A percentile compares a stretch with the other conserved stretches of the same genome.
phyloP scores from a whole-genome alignment of 2,888 invertebrate genomes.

The Hydrotaea diabolus region DNA sequence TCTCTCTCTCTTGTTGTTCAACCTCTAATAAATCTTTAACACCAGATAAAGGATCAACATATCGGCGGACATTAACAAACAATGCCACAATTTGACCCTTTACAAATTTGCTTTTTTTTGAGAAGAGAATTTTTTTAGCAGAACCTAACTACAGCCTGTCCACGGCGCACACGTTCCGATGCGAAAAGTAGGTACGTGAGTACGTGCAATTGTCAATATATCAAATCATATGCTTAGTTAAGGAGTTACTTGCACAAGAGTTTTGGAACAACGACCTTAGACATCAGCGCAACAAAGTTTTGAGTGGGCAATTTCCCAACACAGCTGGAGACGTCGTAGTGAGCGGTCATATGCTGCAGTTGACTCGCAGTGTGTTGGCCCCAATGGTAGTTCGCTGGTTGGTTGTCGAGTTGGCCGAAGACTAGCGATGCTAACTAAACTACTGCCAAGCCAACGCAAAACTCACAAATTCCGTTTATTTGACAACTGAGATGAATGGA shows the following conservation, averaged over 20 bases:
- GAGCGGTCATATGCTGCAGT: conserved; percentile 13
- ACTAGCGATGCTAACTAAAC: conserved; percentile 27
- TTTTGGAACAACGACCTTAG: conserved; percentile 63
- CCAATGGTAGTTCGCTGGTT: not conserved
- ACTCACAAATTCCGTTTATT: conserved; percentile 64
- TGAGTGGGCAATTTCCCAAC: conserved; percentile 65
- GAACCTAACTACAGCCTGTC: not conserved
- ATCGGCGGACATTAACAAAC: conserved; percentile 27
- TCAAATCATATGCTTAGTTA: conserved; percentile 46
- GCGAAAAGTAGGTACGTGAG: not conserved
- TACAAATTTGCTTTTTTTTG: conserved; percentile 8
- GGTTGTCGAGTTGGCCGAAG: not conserved
- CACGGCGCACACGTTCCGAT: not conserved
- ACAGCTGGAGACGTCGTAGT: conserved; percentile 61
- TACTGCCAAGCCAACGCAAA: conserved; percentile 64
- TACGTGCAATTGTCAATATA: conserved; percentile 42
- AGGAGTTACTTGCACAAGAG: conserved; percentile 17
- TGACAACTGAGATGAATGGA: conserved; percentile 68
- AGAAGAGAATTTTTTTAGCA: not conserved
- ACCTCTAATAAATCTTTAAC: conserved; percentile 19
- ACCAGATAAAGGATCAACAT: conserved; percentile 21
- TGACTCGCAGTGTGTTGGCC: not conserved
- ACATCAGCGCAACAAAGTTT: conserved; percentile 41
- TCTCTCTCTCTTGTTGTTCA: not conserved
- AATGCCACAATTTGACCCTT: conserved; percentile 31